phyloP scores from a whole-genome alignment of 1,140 invertebrate species.

The Andricus grossulariae region DNA sequence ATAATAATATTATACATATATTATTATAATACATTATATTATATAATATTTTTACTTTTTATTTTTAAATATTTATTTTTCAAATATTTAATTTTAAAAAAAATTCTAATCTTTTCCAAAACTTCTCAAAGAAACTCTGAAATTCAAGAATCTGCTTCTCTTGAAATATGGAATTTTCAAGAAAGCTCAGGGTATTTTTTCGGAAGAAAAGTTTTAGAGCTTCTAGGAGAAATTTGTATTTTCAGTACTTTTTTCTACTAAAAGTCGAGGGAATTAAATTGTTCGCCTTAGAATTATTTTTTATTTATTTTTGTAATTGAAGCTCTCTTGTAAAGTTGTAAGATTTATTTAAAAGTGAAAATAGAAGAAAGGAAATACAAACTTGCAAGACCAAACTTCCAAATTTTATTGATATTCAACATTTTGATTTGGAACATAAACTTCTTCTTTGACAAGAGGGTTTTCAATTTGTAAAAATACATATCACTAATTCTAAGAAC shows the following conservation, averaged over 20 bases:
- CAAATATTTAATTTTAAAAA: no score
- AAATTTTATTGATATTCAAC: constrained; percentile 11
- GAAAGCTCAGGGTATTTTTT: neutral
- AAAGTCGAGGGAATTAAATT: neutral
- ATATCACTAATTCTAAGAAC: constrained; percentile 17
- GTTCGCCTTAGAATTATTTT: neutral
- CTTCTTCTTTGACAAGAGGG: neutral
- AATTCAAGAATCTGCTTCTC: neutral
- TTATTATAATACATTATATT: no score
- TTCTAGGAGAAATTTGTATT: neutral
- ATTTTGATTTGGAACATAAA: neutral
- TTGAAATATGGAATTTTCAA: neutral
- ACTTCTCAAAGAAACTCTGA: neutral
- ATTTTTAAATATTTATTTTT: no score
- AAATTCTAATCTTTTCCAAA: neutral
- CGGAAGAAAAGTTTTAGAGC: no score
- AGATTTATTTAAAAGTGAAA: neutral
- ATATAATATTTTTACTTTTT: no score
- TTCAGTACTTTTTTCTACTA: neutral
- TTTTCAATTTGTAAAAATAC: constrained; percentile 17
- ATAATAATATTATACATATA: no score
- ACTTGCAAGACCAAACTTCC: neutral
- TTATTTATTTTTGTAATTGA: neutral
- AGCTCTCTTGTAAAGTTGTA: neutral
- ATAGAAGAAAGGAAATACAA: neutral